Evolutionary conservation across 23 tunicate species (phyloP).

Genomic region (Halocynthia aurantium): DNA sequence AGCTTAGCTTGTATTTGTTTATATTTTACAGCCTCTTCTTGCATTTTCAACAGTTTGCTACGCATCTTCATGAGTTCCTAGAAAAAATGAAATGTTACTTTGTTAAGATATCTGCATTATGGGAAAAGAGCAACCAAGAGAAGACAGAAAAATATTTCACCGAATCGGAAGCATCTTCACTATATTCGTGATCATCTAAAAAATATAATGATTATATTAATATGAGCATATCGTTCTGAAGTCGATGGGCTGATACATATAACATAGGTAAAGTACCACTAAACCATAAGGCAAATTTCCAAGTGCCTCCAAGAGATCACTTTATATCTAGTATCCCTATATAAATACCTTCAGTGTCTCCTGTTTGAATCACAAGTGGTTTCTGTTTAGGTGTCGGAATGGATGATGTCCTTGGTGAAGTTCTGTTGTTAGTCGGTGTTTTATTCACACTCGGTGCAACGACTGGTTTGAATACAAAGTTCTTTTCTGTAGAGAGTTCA

Average conservation of each 20-base stretch:
- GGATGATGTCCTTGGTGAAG: neutral
- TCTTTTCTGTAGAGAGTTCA: neutral
- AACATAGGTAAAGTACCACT: too few relatives aligned
- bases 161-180: neutral
- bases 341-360: conserved; percentile 7
- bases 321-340: too few relatives aligned
- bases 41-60: conserved; percentile 50
- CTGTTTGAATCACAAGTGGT: conserved; percentile 2
- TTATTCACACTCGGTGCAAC: neutral
- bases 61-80: conserved; percentile 53
- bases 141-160: neutral
- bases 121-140: neutral
- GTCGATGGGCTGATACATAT: neutral
- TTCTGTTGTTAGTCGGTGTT: neutral
- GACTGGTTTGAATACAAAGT: conserved; percentile 1
- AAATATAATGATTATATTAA: neutral
- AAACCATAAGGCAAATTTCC: too few relatives aligned
- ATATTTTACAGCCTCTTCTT: conserved; percentile 57
- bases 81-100: neutral
- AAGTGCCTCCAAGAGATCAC: too few relatives aligned
- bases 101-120: neutral
- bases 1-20: conserved; percentile 60
- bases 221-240: neutral
- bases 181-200: conserved; percentile 11
- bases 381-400: conserved; percentile 3